These are phyloP conservation scores for Hexactinellida sp. DNA, from an alignment of 37 sponge, comb jelly and placozoan species.

Conservation along the genomic window DNA sequence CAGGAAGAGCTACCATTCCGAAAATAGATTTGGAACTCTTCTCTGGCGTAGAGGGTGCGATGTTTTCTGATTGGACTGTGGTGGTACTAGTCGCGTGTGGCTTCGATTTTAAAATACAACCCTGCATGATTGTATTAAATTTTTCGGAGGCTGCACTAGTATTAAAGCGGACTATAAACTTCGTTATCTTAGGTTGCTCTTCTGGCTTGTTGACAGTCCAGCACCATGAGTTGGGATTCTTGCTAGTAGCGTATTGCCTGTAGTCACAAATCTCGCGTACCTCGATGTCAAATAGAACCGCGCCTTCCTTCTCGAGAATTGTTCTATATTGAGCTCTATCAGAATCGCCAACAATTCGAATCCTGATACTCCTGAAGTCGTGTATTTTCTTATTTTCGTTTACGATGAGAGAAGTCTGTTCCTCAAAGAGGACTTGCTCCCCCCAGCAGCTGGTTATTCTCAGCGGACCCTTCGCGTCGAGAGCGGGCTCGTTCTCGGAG, in stretches of 20 bases:
- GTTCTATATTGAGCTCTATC: not conserved
- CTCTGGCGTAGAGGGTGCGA: too few relatives aligned
- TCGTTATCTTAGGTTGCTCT: not conserved
- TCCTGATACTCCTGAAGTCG: not conserved
- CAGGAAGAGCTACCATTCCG: constrained; percentile 2
- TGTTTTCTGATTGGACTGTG: not conserved
- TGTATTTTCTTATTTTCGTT: not conserved
- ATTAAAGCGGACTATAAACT: not conserved
- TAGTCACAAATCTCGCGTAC: not conserved
- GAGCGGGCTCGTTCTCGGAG: not conserved
- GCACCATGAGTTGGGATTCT: not conserved
- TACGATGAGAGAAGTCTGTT: not conserved
- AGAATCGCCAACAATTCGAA: not conserved
- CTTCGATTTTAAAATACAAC: not conserved
- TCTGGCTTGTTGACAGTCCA: not conserved
- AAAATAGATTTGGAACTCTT: not conserved
- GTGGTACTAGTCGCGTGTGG: not conserved
- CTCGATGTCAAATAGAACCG: not conserved
- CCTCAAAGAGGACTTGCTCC: not conserved
- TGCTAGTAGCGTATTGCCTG: not conserved
- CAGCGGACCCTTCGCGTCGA: not conserved
- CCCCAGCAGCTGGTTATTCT: not conserved
- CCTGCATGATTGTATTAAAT: not conserved
- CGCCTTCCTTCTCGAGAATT: not conserved
- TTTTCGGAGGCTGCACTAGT: not conserved